phyloP scores from a whole-genome alignment of 2,888 invertebrate genomes.

The Galeruca laticollis region DNA sequence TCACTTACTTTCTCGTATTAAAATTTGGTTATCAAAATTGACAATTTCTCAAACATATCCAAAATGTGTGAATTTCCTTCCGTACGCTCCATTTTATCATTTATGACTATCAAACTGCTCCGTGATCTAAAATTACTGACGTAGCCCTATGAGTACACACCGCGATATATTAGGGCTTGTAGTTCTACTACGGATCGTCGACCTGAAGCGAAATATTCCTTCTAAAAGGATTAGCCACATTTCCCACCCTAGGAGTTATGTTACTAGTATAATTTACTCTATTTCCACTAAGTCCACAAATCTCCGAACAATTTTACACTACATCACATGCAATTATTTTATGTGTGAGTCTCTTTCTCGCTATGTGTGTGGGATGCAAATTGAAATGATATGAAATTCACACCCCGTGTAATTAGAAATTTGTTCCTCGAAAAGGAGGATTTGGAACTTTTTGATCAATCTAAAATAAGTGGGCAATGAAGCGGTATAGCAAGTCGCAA shows the following conservation, averaged over 20 bases:
- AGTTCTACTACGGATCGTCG: neutral
- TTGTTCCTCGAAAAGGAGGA: conserved; percentile 23
- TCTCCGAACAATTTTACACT: conserved; percentile 36
- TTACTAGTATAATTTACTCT: conserved; percentile 34
- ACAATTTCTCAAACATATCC: too few relatives aligned
- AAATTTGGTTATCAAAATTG: too few relatives aligned
- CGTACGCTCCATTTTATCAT: too few relatives aligned
- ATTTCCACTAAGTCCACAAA: conserved; percentile 34
- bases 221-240: conserved; percentile 39
- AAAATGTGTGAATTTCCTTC: too few relatives aligned
- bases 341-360: conserved; percentile 20
- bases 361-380: conserved; percentile 21
- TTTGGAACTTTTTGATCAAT: conserved; percentile 21
- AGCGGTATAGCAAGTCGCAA: neutral
- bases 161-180: neutral
- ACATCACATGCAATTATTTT: conserved; percentile 35
- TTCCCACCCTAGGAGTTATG: conserved; percentile 27
- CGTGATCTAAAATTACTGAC: neutral
- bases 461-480: neutral
- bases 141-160: neutral
- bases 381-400: conserved; percentile 30
- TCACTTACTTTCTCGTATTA: too few relatives aligned
- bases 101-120: neutral
- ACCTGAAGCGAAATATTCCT: conserved; percentile 30
- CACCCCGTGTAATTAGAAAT: conserved; percentile 32